Percentiles rank a stretch among this genome's conserved stretches.
These are phyloP conservation scores for Hyperoplus immaculatus DNA, from an alignment of 2,797 vertebrate species.

Conservation along the genomic window DNA sequence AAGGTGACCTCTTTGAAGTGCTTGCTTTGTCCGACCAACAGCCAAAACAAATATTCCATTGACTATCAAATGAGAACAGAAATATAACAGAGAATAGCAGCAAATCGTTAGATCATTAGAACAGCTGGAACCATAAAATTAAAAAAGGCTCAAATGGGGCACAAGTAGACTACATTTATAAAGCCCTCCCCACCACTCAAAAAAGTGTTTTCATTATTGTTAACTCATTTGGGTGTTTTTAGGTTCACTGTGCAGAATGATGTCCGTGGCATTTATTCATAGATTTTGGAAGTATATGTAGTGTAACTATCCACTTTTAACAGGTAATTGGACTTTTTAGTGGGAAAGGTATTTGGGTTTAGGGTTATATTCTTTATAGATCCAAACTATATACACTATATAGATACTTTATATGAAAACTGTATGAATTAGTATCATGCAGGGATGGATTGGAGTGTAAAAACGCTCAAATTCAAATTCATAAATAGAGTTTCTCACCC, in stretches of 20 bases:
- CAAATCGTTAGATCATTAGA: neutral
- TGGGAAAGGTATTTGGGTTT: neutral
- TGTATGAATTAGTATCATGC: neutral
- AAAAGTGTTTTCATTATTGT: neutral
- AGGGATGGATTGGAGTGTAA: slow-evolving; percentile 22
- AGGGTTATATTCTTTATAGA: too few species aligned
- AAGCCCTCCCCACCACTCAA: neutral
- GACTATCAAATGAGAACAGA: neutral
- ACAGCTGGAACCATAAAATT: neutral
- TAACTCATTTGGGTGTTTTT: neutral
- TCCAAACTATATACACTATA: too few species aligned
- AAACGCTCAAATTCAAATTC: slow-evolving; percentile 29
- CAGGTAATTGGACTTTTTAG: neutral
- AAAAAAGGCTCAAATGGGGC: neutral
- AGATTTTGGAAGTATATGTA: neutral
- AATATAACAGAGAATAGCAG: neutral
- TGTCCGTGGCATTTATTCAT: neutral
- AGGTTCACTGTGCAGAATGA: neutral
- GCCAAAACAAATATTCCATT: neutral
- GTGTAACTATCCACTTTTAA: neutral
- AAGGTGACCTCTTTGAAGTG: neutral
- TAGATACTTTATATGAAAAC: neutral
- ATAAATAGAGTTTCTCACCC: slow-evolving; percentile 37
- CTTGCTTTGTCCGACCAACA: neutral
- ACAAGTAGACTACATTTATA: neutral